phyloP scores from a whole-genome alignment of 2,797 vertebrate genomes.

The Passerculus sandwichensis region DNA sequence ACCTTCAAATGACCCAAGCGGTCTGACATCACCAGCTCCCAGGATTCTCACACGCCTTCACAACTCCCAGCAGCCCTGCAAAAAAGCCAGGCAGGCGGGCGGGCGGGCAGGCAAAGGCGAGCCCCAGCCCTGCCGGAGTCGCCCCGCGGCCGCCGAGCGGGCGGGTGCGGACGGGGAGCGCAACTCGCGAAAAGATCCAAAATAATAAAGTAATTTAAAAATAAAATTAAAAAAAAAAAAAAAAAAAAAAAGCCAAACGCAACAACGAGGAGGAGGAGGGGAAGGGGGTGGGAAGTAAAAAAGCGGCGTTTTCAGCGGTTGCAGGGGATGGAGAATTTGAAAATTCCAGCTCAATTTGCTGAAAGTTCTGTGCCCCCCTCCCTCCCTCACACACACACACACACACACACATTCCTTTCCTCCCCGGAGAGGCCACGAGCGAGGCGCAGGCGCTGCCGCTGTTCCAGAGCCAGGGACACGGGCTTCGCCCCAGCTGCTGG shows the following conservation, averaged over 20 bases:
- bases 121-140: neutral
- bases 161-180: neutral
- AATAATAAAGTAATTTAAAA: neutral
- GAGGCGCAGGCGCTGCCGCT: neutral
- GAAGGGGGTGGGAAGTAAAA: neutral
- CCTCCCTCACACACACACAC: neutral
- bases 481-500: neutral
- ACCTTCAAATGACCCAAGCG: conserved; percentile 94
- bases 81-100: conserved; percentile 14
- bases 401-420: neutral
- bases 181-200: neutral
- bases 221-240: neutral
- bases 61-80: conserved; percentile 81
- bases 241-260: neutral
- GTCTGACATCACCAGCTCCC: conserved; percentile 96
- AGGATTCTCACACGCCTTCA: conserved; percentile 87
- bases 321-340: neutral
- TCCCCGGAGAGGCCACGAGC: neutral
- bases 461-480: neutral
- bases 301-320: neutral
- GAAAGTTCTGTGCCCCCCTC: neutral
- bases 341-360: conserved; percentile 6
- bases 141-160: neutral
- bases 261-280: neutral
- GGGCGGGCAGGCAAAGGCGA: conserved; percentile 25